Base-by-base conservation (phyloP, 2,113 vertebrate species). In the Peucedramus taeniatus region DNA sequence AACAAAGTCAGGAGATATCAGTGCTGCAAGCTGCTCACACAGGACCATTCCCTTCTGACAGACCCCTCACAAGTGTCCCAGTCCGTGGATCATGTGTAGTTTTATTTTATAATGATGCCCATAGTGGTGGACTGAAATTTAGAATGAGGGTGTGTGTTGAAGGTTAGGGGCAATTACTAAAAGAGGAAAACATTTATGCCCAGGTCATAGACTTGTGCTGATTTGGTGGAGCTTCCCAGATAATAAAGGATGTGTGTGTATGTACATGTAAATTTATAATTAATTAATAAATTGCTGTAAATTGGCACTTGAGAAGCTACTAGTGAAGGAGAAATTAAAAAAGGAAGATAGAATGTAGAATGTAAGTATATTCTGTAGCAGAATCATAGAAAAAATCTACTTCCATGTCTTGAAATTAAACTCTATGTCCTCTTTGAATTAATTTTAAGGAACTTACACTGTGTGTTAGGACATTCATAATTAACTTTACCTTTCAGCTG, bases 21-120 rank as follows among this genome's bases (percentile, higher is more conserved):
- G 28, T 61, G 45, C 23, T 45, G 35, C 0, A 2, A 63, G 42
- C 30, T 87, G 65, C 0, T 1, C 0, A 6, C 9, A 1, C 8
- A 54, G 31, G 8, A 18, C 14, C 21, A 8, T 47, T 60, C 9
- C 3, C 23, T 71, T 5, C 37, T 40, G 28, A 26, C 49, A 3
- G 27, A 22, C 8, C 4, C 15, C 13, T 66, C 37, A 4, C 26
- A 35, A 13, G 23, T 1, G 11, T 39, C 31, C 15, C 26, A 3
- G 16, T n/a, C 28, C n/a, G 45, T 50, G 49, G 20, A 14, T 72
- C 11, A 2, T 2, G 10, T 2, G 3, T 7, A 12, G 8, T 31
- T 10, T 42, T n/a, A n/a, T n/a, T 83, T 37, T 69, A 15, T 40
- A 65, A 37, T 0, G 1, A 40, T 22, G 27, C 9, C 44, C 7